Base-by-base conservation (phyloP, 2,888 invertebrate species). In the Clunio marinus region DNA sequence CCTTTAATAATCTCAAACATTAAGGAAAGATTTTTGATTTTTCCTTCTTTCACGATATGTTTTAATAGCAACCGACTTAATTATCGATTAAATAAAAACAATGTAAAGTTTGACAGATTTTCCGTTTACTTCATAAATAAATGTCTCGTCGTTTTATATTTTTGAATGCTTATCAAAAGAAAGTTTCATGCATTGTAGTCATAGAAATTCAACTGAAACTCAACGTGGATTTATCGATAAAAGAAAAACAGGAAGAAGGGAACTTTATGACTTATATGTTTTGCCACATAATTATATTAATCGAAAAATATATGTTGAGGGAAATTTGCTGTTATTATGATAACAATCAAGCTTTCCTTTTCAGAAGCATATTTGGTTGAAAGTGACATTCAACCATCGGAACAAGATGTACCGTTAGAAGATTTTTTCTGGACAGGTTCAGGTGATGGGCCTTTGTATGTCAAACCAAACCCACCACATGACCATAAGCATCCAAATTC, bases 391-490 rank as follows among this genome's bases (percentile, higher is more conserved):
- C 68, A 69, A 27, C 55, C 32, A 27, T 57, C 71, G 2, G 70
- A 77, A 60, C 76, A 78, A 68, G 77, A 79, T 70, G 74, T 79
- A 1, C 77, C 77, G 32, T 74, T 93, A 69, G 91, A 92, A 74
- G 92, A 93, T 76, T 93, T 93, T 78, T 89, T 93, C 77, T 93
- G 93, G 93, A 91, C 91, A 0, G 92, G 92, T 0, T 89, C 89
- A 0, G 92, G 92, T 0, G 92, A 92, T 75, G 91, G 89, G 0
- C 86, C 88, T 0, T 82, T 83, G 0, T 78, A 75, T 69, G 71
- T 77, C 5, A 77, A 76, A 71, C 77, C 78, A 10, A 2, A 78
- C 74, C 74, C 77, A 73, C 67, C 80, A 81, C 13, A 24, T 10
- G 55, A 37, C 7, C 22, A 79, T 5, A 78, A 78, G 5, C 80